phyloP scores from a whole-genome alignment of 2,113 vertebrate genomes.

The Numida meleagris region DNA sequence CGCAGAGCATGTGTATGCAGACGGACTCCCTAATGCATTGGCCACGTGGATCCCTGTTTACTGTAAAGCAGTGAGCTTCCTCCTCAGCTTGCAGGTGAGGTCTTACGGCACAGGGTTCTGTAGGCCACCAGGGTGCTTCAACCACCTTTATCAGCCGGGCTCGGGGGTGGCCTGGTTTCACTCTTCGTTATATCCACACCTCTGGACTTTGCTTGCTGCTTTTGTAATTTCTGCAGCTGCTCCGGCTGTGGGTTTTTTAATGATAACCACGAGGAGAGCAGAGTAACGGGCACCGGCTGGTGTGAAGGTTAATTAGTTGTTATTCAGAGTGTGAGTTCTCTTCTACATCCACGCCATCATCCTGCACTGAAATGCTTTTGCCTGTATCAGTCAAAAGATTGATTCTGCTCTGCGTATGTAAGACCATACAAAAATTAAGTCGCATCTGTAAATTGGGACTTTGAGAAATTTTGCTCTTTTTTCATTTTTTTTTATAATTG shows the following conservation, averaged over 20 bases:
- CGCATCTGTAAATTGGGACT: neutral
- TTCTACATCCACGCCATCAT: rapidly evolving
- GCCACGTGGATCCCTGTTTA: neutral
- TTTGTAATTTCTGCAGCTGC: neutral
- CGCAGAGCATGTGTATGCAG: rapidly evolving
- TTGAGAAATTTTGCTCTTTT: neutral
- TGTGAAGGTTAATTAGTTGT: neutral
- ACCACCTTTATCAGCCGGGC: neutral
- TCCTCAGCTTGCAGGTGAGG: neutral
- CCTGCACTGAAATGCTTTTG: neutral
- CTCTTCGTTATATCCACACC: neutral
- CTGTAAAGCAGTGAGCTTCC: neutral
- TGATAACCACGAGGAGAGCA: neutral
- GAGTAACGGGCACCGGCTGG: neutral
- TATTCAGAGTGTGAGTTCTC: neutral
- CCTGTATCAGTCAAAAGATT: neutral
- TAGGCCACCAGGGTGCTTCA: rapidly evolving
- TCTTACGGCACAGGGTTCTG: rapidly evolving
- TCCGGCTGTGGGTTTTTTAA: neutral
- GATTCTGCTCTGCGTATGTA: neutral
- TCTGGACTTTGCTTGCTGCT: neutral
- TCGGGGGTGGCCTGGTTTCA: neutral
- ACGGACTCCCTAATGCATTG: neutral
- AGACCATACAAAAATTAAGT: neutral
- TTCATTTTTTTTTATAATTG: neutral